Evolutionary conservation across 2,888 invertebrate genomes (phyloP).

Genomic region (Trissonchulus latispiculum): DNA sequence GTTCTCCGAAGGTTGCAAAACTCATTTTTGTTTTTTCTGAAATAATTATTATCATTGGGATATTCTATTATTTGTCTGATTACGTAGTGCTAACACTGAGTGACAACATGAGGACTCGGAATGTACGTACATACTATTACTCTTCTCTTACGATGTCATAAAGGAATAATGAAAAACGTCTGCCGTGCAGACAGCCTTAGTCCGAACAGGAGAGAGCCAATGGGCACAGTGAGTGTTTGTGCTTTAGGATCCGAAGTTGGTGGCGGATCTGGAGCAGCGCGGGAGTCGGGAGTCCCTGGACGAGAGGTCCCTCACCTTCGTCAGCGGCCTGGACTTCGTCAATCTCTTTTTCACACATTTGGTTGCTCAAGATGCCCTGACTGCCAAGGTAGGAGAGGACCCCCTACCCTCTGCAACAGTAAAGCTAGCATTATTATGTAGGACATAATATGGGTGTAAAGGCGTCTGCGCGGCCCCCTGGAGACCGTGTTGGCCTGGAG

Average conservation of each 20-base stretch:
- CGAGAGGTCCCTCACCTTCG: constrained; percentile 86
- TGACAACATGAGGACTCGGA: too few species aligned
- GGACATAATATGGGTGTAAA: too few species aligned
- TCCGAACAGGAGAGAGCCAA: too few species aligned
- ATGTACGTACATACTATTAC: not conserved
- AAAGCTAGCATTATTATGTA: too few species aligned
- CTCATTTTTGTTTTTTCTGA: not conserved
- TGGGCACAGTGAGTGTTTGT: too few species aligned
- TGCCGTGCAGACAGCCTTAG: too few species aligned
- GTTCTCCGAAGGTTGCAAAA: constrained; percentile 68
- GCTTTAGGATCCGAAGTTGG: constrained; percentile 67
- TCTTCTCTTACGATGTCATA: not conserved
- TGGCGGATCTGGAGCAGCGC: constrained; percentile 62
- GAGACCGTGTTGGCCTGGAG: too few species aligned
- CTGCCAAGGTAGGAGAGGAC: constrained; percentile 66
- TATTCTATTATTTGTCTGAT: too few species aligned
- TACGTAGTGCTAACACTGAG: too few species aligned
- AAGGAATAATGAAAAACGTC: too few species aligned
- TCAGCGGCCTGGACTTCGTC: constrained; percentile 96
- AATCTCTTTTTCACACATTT: constrained; percentile 96
- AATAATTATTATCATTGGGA: too few species aligned
- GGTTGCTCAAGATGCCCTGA: constrained; percentile 81
- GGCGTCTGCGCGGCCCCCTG: too few species aligned
- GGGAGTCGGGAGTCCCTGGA: constrained; percentile 58
- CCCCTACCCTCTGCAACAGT: not conserved